phyloP scores from a whole-genome alignment of 2,113 vertebrate species.

The Scopus umbretta region DNA sequence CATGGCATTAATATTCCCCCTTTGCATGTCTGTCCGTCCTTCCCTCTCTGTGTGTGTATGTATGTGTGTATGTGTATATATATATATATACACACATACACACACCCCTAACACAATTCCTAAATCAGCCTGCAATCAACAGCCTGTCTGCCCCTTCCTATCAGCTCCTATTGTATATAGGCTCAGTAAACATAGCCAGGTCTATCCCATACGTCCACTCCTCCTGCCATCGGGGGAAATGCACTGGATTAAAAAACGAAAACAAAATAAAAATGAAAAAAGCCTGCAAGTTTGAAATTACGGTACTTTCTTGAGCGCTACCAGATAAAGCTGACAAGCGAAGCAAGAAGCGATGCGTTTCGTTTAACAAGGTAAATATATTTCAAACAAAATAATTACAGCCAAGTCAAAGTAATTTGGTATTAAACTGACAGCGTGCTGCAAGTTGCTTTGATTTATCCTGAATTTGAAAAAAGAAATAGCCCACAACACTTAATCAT shows the following conservation, averaged over 20 bases:
- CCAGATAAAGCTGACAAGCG: neutral
- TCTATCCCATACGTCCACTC: neutral
- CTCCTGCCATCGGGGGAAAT: neutral
- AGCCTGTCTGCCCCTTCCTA: neutral
- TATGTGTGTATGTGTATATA: no score
- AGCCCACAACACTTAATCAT: neutral
- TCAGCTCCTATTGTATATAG: neutral
- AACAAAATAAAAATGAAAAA: neutral
- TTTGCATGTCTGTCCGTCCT: rapidly evolving
- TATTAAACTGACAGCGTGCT: rapidly evolving
- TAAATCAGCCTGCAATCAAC: neutral
- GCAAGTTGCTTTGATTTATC: neutral
- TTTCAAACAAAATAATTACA: neutral
- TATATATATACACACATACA: no score
- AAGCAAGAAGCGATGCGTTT: neutral
- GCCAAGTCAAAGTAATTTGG: neutral
- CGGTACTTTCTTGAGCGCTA: neutral
- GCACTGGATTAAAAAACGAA: neutral
- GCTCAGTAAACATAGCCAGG: neutral
- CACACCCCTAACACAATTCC: neutral
- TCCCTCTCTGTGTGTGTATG: neutral
- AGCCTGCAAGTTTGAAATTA: neutral
- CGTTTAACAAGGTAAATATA: neutral
- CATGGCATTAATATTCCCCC: neutral
- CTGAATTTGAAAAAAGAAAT: neutral